Base-by-base conservation (phyloP, 1,140 invertebrate species). In the Varroa destructor region DNA sequence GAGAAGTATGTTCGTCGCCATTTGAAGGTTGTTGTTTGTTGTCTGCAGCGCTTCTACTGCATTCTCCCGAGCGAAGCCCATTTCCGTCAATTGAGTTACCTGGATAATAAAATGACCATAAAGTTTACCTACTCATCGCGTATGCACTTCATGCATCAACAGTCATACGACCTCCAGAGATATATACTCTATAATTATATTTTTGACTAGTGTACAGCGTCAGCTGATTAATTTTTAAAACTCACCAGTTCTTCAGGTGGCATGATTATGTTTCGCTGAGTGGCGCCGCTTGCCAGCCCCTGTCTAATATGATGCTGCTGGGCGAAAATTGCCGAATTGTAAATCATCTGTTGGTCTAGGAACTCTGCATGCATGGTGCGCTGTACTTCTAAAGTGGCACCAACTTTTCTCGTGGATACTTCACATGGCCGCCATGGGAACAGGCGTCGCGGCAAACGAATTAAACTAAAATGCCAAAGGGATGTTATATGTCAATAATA, bases 341-440 rank as follows among this genome's bases (percentile, higher is more conserved):
- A 67, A 12, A 67, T 67, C 61, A 67, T 67, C 46, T 67, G 61
- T 1, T 67, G 61, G 14, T 67, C 61, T 12, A 67, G 14, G 8
- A 43, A 67, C 61, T 67, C 61, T 12, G 61, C 40, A 37, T 67
- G 61, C 61, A 67, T 67, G 40, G 12, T 67, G 40, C 61, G 61
- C 37, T 67, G 61, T 43, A 46, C 61, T 46, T 67, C 61, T 12
- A 67, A 14, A 40, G 61, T 67, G 46, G 61, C 61, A 5, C 61
- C 61, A 37, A 67, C 40, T 67, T 67, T 67, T 12, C 61, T 40
- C 40, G 61, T 67, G 40, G 61, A 67, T 37, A 67, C 61, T 5
- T 67, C 61, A 40, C 61, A 67, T 3, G 61, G 37, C 40, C 61
- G 1, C 37, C 46, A 43, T 46, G 61, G 61, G 37, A 67, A 67